Evolutionary conservation across 2,113 vertebrate genomes (phyloP), one percentile per base, ranked within the genome.

Genomic region (Ctenomys sociabilis): DNA sequence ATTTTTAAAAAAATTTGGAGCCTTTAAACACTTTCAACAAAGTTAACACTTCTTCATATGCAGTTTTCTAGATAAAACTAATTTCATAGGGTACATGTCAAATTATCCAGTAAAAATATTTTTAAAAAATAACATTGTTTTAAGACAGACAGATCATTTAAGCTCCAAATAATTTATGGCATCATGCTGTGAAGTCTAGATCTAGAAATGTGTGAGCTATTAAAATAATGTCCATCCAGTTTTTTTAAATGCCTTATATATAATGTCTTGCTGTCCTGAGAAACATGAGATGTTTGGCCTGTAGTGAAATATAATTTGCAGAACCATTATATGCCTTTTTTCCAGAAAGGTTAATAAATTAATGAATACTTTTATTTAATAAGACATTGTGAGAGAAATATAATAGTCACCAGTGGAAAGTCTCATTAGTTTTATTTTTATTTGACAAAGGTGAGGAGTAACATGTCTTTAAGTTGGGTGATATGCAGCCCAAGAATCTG

Each of bases 81-180:
- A 49, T 93, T 94, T 77, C 85, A 90, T 80, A 30, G 68, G 57
- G 35, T 94, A 86, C 37, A 86, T 87, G 12, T 37, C 22, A 87
- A 94, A 75, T 87, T 75, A 87, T 72, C 91, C 96, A 94, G 26
- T 85, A 49, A 66, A 92, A 86, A 14, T 35, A 35, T 80, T 54
- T 91, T 93, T 92, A 94, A 97, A 97, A 90, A 97, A 14, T 21
- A n/a, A 85, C 88, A 90, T 95, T n/a, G 24, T 1, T 97, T 91
- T 92, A 63, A 88, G 87, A 88, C 92, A 94, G 16, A 70, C 64
- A 68, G 24, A 83, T 90, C 5, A 40, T 9, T 86, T n/a, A 97
- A 52, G 28, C 70, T 30, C 52, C 75, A 52, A 96, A 93, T 97
- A 95, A 95, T 81, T 83, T 75, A 66, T 73, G 91, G 32, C 57